Conservation (phyloP, 2,113 vertebrate genomes). For the Pedetes capensis region DNA sequence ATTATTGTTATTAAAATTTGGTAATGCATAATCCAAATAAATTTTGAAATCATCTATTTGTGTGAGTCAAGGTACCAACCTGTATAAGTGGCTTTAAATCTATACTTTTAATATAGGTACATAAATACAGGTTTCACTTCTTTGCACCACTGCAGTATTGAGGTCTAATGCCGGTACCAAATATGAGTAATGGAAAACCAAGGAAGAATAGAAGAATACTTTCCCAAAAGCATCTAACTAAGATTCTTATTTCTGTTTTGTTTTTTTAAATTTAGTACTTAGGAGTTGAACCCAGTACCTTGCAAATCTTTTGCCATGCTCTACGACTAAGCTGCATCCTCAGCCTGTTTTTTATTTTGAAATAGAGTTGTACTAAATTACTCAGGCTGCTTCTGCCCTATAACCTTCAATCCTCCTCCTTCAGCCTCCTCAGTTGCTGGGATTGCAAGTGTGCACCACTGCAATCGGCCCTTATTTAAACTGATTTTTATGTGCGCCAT, state of each 20-base stretch:
- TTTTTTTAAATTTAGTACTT: too few relatives aligned
- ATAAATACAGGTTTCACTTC: neutral
- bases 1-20: neutral
- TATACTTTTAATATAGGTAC: neutral
- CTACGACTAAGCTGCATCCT: too few relatives aligned
- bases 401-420: too few relatives aligned
- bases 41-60: neutral
- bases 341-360: too few relatives aligned
- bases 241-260: conserved; percentile 41
- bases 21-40: neutral
- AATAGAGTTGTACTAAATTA: too few relatives aligned
- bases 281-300: too few relatives aligned
- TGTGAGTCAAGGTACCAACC: neutral
- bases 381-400: too few relatives aligned
- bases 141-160: neutral
- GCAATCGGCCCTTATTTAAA: conserved; percentile 17
- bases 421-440: too few relatives aligned
- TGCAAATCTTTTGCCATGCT: too few relatives aligned
- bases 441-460: too few relatives aligned
- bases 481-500: neutral
- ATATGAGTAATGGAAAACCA: neutral
- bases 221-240: neutral
- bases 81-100: neutral
- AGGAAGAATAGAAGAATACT: conserved; percentile 18
- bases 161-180: neutral